phyloP scores from a whole-genome alignment of 2,113 vertebrate genomes.

The Mus pahari region DNA sequence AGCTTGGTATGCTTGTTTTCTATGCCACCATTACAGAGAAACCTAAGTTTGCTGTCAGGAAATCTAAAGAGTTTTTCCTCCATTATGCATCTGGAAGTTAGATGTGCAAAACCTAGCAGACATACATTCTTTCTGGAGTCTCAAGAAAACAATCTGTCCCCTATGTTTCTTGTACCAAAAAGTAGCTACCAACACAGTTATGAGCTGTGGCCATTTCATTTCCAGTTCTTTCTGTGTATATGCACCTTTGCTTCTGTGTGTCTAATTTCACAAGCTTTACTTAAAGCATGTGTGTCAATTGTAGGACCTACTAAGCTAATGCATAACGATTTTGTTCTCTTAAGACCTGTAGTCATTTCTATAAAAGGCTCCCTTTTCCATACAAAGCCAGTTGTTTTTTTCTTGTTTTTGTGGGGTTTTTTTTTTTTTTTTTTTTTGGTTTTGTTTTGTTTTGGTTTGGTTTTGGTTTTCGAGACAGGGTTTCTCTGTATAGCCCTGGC shows the following conservation, averaged over 20 bases:
- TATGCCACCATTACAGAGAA: background rate
- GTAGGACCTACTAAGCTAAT: background rate
- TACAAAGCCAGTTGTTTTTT: too few species aligned
- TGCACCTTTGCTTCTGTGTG: background rate
- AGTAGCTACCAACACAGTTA: background rate
- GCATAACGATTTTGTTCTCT: background rate
- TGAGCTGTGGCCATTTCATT: too few species aligned
- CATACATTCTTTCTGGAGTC: accelerated
- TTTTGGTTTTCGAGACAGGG: too few species aligned
- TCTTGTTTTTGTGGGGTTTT: too few species aligned
- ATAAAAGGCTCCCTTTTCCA: background rate
- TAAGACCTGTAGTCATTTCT: background rate
- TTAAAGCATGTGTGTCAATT: too few species aligned
- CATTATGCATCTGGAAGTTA: background rate
- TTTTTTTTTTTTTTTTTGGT: too few species aligned
- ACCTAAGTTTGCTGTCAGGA: background rate
- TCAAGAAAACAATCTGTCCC: background rate
- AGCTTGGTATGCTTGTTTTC: background rate
- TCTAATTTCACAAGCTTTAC: background rate
- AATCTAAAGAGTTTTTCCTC: background rate
- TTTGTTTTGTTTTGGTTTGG: too few species aligned
- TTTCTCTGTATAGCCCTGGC: too few species aligned
- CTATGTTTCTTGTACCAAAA: background rate
- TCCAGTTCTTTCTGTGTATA: background rate
- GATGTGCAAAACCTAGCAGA: too few species aligned